Evolutionary conservation across 2,888 invertebrate species (phyloP).

Genomic region (Antheraea assamensis): DNA sequence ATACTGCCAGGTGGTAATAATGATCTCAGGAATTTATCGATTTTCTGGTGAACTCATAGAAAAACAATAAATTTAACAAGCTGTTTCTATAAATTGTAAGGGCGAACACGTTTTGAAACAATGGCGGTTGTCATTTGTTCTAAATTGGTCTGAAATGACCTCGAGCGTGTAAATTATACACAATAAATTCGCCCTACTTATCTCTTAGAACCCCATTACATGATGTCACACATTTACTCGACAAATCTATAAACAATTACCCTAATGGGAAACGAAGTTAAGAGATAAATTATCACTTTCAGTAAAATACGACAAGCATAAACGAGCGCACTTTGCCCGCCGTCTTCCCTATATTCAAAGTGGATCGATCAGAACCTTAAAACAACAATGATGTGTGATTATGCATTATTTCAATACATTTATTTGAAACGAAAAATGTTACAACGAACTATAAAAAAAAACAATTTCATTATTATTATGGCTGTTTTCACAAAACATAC

Average conservation of each 20-base stretch:
- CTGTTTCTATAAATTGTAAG: neutral
- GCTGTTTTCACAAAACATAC: neutral
- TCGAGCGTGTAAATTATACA: too few species aligned
- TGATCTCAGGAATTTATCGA: neutral
- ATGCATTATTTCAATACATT: neutral
- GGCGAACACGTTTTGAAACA: neutral
- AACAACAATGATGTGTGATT: neutral
- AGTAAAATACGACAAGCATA: conserved; percentile 8
- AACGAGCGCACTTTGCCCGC: neutral
- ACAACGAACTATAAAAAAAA: neutral
- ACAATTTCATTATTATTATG: neutral
- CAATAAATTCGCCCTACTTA: neutral
- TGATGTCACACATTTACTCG: neutral
- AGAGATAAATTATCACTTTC: neutral
- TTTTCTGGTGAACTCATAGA: neutral
- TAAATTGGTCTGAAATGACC: too few species aligned
- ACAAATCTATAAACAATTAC: neutral
- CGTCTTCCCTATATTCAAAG: neutral
- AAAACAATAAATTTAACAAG: neutral
- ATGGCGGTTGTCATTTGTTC: too few species aligned
- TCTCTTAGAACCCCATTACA: neutral
- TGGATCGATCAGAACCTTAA: neutral
- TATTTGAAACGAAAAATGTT: neutral
- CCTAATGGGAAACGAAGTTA: conserved; percentile 6
- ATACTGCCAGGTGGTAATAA: neutral